Evolutionary conservation across 92 coral and sea anemone species (phyloP), one percentile per base, ranked within the genome.

Genomic region (Parazoanthus darwini): DNA sequence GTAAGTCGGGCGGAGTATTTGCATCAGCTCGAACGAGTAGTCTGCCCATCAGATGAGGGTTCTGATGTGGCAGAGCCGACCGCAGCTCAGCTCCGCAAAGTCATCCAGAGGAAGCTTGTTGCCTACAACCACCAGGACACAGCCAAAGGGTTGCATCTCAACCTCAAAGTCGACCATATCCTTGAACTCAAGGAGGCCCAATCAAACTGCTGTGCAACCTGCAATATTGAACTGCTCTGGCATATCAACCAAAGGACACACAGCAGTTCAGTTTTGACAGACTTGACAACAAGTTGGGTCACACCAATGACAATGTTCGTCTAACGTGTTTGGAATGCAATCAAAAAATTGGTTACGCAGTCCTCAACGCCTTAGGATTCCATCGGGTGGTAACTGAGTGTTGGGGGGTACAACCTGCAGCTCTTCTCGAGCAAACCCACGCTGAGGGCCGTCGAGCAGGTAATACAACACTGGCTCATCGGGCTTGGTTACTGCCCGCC

Each of bases 381-480:
- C 20, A 29, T 6, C 56, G 0, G 80, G 26, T 26, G 56, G 80
- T 46, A 74, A 43, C 78, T 74, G 78, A 46, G 78, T 74, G 43
- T 74, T 46, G 1, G 48, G 43, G 44, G 78, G 78, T 9, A 74
- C 78, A 11, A 6, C 11, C 16, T 29, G 78, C 78, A 74, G 78
- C 78, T 74, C 78, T 36, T 74, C 78, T 16, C 78, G 44, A 25
- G 44, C 67, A n/a, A 79, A 79, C 14, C 84, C 84, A 22, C 84
- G 33, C 8, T 46, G 50, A 10, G 84, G 84, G 3, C 84, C 84
- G 43, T 43, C 84, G 25, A 39, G 23, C 65, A 79, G 38, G 42
- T 82, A 82, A 38, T 82, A 58, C 73, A 82, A 71, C 43, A 82
- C 86, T 3, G 86, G 86, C 73, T 82, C 39, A 71, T 56, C 86